phyloP scores from a whole-genome alignment of 92 coral and sea anemone species.

The Epizoanthus rinbou region DNA sequence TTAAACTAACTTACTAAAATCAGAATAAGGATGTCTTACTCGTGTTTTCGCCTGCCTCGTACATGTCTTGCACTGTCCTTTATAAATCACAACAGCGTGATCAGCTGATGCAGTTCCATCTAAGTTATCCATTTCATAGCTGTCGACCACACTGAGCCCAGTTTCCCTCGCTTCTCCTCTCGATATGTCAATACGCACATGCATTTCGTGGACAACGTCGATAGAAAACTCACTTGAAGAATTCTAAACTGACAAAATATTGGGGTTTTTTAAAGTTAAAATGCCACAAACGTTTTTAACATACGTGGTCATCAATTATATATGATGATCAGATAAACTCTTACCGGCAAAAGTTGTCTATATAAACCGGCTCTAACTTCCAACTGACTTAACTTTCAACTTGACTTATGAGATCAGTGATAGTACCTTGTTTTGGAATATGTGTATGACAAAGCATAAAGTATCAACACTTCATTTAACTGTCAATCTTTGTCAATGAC shows the following conservation, averaged over 20 bases:
- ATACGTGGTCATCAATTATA: too few species aligned
- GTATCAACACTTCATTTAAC: too few species aligned
- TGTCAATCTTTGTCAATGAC: too few species aligned
- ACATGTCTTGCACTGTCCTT: background rate
- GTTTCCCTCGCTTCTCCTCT: background rate
- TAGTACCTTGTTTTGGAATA: too few species aligned
- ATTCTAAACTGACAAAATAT: background rate
- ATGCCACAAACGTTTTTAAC: too few species aligned
- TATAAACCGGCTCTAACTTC: too few species aligned
- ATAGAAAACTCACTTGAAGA: background rate
- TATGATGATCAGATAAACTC: too few species aligned
- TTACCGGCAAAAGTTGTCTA: too few species aligned
- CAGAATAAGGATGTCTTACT: background rate
- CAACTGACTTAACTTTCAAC: background rate
- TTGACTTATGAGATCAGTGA: background rate
- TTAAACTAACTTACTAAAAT: background rate
- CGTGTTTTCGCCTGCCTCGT: background rate
- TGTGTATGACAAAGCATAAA: too few species aligned
- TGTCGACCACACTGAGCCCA: background rate
- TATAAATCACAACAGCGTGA: background rate
- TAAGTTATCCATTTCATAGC: background rate
- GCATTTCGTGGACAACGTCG: background rate
- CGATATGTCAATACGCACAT: slow-evolving; percentile 1
- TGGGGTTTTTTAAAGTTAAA: too few species aligned
- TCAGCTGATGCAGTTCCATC: background rate